Base-by-base conservation (phyloP, 2,797 vertebrate genomes). In the Schizothorax lantsangensis region DNA sequence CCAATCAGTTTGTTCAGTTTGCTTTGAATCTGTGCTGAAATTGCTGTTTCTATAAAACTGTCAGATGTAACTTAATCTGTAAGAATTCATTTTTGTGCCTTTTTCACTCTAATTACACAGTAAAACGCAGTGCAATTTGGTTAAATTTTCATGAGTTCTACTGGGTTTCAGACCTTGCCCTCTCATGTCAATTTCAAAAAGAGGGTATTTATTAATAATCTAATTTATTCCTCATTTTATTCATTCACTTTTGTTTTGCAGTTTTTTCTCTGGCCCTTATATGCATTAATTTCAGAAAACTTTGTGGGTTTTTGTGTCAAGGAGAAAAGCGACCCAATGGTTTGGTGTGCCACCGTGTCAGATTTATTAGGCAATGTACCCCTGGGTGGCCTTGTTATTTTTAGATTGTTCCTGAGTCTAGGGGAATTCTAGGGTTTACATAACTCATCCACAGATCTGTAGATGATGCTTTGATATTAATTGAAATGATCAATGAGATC, bases 381-480 rank as follows among this genome's bases (percentile, higher is more conserved):
- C 47, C 86, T 79, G 66, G 84, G 81, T 83, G 86, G 84, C 52
- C 69, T 72, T 75, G 69, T 83, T 90, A 89, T 87, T 89, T 74
- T 88, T 83, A 85, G 84, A 54, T 17, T 36, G n/a, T 54, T 52
- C 36, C n/a, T 81, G 68, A 75, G 81, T 64, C 59, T 84, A 73
- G 57, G 33, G 59, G 79, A 82, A 83, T 86, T 81, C 77, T 77
- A 83, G 43, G 78, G 69, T 38, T 62, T 68, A 68, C 30, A 7
- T 21, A 38, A 68, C 66, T 36, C 33, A 21, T 68, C 17, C 66
- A 36, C 33, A 36, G 33, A 36, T 68, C 33, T 68, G 33, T 21
- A 68, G 66, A 38, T 68, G 33, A 21, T 68, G 6, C 23, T 59
- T n/a, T 59, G 4, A 4, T 11, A 62, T 62, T 26, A 62, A 26